Percentiles rank a stretch among this genome's conserved stretches.
phyloP scores from a whole-genome alignment of 2,113 vertebrate species.

The Colistium nudipinnis region DNA sequence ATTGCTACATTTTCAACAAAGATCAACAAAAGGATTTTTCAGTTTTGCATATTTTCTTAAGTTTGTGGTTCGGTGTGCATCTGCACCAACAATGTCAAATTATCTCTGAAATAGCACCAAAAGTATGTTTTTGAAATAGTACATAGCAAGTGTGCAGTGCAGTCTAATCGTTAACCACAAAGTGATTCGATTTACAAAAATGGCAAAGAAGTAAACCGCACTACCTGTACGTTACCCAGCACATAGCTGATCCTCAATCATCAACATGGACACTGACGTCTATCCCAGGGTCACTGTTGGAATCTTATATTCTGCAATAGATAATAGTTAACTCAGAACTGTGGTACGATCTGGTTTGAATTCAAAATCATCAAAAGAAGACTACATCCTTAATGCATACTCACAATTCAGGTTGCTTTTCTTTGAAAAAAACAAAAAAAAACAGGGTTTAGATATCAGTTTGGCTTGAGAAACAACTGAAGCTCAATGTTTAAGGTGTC shows the following conservation, averaged over 20 bases:
- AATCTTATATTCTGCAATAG: conserved; percentile 46
- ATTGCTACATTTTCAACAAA: conserved; percentile 79
- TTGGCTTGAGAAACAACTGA: conserved; percentile 64
- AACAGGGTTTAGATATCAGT: conserved; percentile 51
- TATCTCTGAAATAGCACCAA: conserved; percentile 80
- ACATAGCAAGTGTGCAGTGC: conserved; percentile 75
- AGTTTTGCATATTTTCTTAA: conserved; percentile 77
- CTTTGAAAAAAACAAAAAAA: conserved; percentile 41
- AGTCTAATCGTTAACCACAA: conserved; percentile 75
- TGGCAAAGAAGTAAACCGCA: conserved; percentile 71
- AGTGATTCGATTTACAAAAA: conserved; percentile 71
- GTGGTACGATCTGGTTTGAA: conserved; percentile 50
- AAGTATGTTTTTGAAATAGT: conserved; percentile 66
- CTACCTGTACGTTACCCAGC: conserved; percentile 65
- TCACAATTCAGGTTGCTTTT: conserved; percentile 50
- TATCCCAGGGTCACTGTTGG: conserved; percentile 36
- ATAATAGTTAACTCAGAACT: conserved; percentile 52
- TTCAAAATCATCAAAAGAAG: conserved; percentile 51
- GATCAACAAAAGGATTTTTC: conserved; percentile 57
- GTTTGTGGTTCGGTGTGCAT: conserved; percentile 66
- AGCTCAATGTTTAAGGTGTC: conserved; percentile 68
- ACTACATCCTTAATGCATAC: conserved; percentile 61
- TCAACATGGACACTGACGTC: conserved; percentile 38
- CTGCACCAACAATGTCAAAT: conserved; percentile 69
- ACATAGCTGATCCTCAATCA: conserved; percentile 65